Base-by-base conservation (phyloP, 2,113 vertebrate species). In the Turnix velox region DNA sequence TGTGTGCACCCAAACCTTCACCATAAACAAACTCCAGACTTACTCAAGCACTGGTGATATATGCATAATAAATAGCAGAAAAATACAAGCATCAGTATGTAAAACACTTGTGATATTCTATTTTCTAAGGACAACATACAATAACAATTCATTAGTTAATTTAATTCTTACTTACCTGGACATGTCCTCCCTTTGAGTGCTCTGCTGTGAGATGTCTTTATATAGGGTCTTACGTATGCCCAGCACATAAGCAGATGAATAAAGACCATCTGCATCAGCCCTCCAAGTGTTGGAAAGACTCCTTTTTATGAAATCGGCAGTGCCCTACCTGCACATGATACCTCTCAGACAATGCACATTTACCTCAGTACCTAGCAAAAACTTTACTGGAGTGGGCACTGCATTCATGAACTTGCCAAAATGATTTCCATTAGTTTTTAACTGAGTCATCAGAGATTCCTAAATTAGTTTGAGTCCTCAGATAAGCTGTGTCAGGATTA, bases 1-100 rank as follows among this genome's bases (percentile, higher is more conserved):
- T 46, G 65, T 42, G 49, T 16, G n/a, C 77, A 83, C 33, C 28
- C 58, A 33, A 79, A 85, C 46, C 15, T 57, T 95, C 51, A 81
- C 48, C 73, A 86, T 17, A 78, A 94, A 88, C 30, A 92, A 96
- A 61, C 14, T 51, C 40, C n/a, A 84, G 58, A 83, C 78, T 89
- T 83, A 17, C 59, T 42, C 2, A 1, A 90, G 25, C 46, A 61
- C 46, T 88, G 80, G 51, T 92, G n/a, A 37, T 6, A 65, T 12
- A 27, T 1, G 8, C 35, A 82, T 51, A 24, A 72, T 57, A 40
- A 88, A 76, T 58, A 43, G 14, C 49, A 88, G 69, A 17, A 79
- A 69, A 84, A 79, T 27, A 37, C 24, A 79, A 63, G 31, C 48
- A 73, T 43, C 30, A 35, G 19, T 79, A 75, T 24, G 4, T 40